A percentile compares a stretch with the other conserved stretches of the same genome.
Evolutionary conservation across 2,888 invertebrate species (phyloP).

Genomic region (Rhyacophila evoluta): DNA sequence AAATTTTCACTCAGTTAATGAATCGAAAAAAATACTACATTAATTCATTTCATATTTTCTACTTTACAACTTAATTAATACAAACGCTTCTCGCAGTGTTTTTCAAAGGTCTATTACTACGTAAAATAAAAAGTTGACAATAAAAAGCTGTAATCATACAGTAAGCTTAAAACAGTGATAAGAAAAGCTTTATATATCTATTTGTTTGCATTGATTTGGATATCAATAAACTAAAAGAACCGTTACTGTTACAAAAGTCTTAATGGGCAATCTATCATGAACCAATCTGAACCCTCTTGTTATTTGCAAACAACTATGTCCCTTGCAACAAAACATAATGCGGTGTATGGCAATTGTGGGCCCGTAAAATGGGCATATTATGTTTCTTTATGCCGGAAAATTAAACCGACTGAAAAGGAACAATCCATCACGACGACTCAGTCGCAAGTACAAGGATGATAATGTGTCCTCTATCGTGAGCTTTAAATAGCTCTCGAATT

Average conservation of each 20-base stretch:
- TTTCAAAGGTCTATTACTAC: too few species aligned
- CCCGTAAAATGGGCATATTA: conserved; percentile 1
- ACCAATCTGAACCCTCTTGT: conserved; percentile 9
- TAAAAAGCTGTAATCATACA: too few species aligned
- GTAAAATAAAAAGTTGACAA: too few species aligned
- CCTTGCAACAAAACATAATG: conserved; percentile 11
- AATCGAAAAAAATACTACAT: too few species aligned
- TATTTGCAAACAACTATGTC: background rate
- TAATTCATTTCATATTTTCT: too few species aligned
- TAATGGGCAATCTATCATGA: conserved; percentile 22
- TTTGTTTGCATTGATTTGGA: background rate
- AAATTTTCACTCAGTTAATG: too few species aligned
- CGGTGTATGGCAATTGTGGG: conserved; percentile 25
- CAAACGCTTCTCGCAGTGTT: too few species aligned
- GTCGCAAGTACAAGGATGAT: background rate
- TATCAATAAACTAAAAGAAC: background rate
- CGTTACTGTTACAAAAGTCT: background rate
- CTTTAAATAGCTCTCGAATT: too few species aligned
- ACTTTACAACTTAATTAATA: too few species aligned
- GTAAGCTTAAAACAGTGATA: too few species aligned
- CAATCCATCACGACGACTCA: conserved; percentile 10
- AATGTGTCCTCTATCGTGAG: background rate
- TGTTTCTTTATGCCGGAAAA: conserved; percentile 30
- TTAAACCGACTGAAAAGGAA: background rate
- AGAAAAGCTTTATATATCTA: too few species aligned